Conservation (phyloP, 2,113 vertebrate species). For the Pipa parva region DNA sequence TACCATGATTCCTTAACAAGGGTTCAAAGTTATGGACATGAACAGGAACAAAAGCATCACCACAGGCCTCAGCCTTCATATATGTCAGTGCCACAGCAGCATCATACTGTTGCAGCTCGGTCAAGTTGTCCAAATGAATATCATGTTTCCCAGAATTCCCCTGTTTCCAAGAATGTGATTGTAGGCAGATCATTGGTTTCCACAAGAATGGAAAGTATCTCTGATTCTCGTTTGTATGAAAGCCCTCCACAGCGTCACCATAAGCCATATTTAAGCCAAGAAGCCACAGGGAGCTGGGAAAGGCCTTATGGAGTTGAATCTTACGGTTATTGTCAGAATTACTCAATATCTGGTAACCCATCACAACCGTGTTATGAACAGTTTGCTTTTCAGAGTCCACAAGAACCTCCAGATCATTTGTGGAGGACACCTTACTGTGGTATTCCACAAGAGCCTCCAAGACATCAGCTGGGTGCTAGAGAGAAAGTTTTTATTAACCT, state of each 20-base stretch:
- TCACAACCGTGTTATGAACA: conserved; percentile 73
- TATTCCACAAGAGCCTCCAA: conserved; percentile 64
- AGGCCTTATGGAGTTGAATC: conserved; percentile 67
- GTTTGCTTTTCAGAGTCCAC: conserved; percentile 81
- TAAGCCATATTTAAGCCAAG: conserved; percentile 72
- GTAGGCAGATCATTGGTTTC: conserved; percentile 75
- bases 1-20: conserved; percentile 73
- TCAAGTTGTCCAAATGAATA: conserved; percentile 87
- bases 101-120: conserved; percentile 65
- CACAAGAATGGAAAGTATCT: conserved; percentile 79
- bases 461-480: conserved; percentile 69
- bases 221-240: conserved; percentile 83
- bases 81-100: conserved; percentile 77
- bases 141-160: conserved; percentile 59
- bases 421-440: conserved; percentile 74
- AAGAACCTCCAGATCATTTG: conserved; percentile 74
- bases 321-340: conserved; percentile 73
- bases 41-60: conserved; percentile 76
- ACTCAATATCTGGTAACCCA: conserved; percentile 65
- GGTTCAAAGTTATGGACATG: conserved; percentile 74
- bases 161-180: conserved; percentile 67
- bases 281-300: conserved; percentile 73
- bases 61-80: conserved; percentile 75
- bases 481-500: conserved; percentile 88
- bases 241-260: conserved; percentile 68